Conservation (phyloP, 2,888 invertebrate species). For the Drymonia ruficornis region DNA sequence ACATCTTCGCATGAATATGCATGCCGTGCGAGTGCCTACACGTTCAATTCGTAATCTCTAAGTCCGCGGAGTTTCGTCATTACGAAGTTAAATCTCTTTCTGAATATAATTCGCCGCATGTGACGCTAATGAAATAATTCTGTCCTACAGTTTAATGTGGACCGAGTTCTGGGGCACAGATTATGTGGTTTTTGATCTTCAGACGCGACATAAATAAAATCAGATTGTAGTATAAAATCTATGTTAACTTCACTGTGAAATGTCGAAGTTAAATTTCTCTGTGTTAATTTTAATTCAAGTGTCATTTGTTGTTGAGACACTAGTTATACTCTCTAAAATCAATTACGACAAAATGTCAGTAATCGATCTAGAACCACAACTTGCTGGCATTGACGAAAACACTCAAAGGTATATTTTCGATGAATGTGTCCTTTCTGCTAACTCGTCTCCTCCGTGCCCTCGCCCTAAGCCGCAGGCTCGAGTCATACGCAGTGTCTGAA, state of each 20-base stretch:
- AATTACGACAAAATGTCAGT: too few relatives aligned
- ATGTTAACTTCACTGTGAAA: too few relatives aligned
- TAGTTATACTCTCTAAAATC: too few relatives aligned
- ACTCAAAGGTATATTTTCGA: background rate
- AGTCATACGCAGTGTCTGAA: conserved; percentile 25
- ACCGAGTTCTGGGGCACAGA: conserved; percentile 43
- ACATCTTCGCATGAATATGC: conserved; percentile 57
- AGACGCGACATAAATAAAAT: conserved; percentile 15
- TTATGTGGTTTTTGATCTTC: conserved; percentile 10
- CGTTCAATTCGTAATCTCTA: conserved; percentile 43
- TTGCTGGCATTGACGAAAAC: too few relatives aligned
- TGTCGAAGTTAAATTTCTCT: background rate
- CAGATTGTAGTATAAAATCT: too few relatives aligned
- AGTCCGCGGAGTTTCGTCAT: conserved; percentile 39
- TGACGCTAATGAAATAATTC: conserved; percentile 57
- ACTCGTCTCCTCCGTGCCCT: conserved; percentile 10
- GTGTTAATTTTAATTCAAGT: too few relatives aligned
- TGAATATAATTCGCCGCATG: conserved; percentile 54
- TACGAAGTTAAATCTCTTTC: conserved; percentile 50
- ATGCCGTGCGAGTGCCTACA: conserved; percentile 30
- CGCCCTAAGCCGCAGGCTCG: conserved; percentile 32
- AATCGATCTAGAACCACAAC: too few relatives aligned
- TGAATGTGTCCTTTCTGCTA: background rate
- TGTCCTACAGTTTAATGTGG: conserved; percentile 40
- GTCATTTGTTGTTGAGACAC: too few relatives aligned